phyloP scores from a whole-genome alignment of 92 coral and sea anemone genomes.

The Zoanthus solanderi region DNA sequence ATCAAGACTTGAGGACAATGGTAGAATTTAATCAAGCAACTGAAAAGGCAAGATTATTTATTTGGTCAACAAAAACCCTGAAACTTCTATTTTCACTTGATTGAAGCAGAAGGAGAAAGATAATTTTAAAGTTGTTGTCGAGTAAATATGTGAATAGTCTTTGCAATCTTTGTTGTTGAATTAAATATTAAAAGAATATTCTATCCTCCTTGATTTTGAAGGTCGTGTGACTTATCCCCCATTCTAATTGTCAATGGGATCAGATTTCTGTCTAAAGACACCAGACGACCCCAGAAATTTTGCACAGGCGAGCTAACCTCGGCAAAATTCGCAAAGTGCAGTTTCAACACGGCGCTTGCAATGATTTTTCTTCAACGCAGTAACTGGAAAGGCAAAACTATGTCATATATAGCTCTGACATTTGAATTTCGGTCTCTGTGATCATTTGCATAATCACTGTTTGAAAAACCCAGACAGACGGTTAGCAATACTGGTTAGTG shows the following conservation, averaged over 20 bases:
- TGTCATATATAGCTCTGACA: constrained; percentile 8
- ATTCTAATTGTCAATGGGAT: constrained; percentile 26
- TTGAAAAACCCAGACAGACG: constrained; percentile 33
- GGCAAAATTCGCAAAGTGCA: neutral
- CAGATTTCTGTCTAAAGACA: constrained; percentile 43
- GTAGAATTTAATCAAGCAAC: constrained; percentile 18
- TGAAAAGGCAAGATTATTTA: neutral
- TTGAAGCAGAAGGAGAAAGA: neutral
- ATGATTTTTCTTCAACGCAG: neutral
- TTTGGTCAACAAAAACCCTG: neutral
- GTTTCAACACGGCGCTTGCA: neutral
- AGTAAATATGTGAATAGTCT: neutral
- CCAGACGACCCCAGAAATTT: constrained; percentile 44
- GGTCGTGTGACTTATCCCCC: constrained; percentile 50
- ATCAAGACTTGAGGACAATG: constrained; percentile 35
- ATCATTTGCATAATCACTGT: constrained; percentile 39
- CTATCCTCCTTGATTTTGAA: constrained; percentile 11
- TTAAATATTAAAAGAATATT: neutral
- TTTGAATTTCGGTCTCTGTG: constrained; percentile 6
- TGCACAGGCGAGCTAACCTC: constrained; percentile 24
- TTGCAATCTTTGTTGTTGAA: neutral
- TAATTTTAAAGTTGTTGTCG: neutral
- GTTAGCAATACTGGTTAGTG: constrained; percentile 28
- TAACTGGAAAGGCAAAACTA: neutral
- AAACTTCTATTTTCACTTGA: neutral